Base-by-base conservation (phyloP, 1,140 invertebrate species). In the Calephelis virginiensis region DNA sequence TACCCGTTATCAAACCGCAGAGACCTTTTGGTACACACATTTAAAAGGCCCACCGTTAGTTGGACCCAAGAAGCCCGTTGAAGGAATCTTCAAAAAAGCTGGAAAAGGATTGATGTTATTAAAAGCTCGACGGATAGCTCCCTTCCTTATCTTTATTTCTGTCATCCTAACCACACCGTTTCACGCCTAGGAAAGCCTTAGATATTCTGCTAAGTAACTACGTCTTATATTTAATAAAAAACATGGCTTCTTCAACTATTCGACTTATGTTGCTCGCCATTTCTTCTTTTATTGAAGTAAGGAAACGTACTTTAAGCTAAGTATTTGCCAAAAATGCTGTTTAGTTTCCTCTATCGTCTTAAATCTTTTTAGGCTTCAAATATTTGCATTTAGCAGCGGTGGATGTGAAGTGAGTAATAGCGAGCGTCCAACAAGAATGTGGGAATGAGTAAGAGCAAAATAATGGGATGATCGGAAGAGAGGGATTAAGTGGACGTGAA, bases 281-380 rank as follows among this genome's bases (percentile, higher is more conserved):
- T 76, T 74, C 6, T 66, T 69, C 9, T 66, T 72, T 17, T 69
- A 64, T 60, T 77, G 72, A 6, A 77, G 63, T 45, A 66, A 37
- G 64, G n/a, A 60, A 49, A 69, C 8, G 28, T 69, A 69, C 61
- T 69, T 68, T 11, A 59, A 37, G 38, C n/a, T 13, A 38, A 69
- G 72, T 13, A 67, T 64, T 10, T 12, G 50, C 75, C 75, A 73
- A 38, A 77, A 77, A 43, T 77, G 67, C 68, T 74, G 72, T 61
- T 66, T 64, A 0, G 70, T 14, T 11, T 49, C 7, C 38, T 40
- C 38, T 40, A 40, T 40, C 7, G 5, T 40, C 7, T 4, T 7
- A 40, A 40, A 40, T 40, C 38, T 40, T 40, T 40, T 40, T 5
- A 40, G 38, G 38, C 38, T 5, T 40, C 5, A 5, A 40, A 40